phyloP scores from a whole-genome alignment of 1,140 invertebrate genomes.

The Gerris buenoi region DNA sequence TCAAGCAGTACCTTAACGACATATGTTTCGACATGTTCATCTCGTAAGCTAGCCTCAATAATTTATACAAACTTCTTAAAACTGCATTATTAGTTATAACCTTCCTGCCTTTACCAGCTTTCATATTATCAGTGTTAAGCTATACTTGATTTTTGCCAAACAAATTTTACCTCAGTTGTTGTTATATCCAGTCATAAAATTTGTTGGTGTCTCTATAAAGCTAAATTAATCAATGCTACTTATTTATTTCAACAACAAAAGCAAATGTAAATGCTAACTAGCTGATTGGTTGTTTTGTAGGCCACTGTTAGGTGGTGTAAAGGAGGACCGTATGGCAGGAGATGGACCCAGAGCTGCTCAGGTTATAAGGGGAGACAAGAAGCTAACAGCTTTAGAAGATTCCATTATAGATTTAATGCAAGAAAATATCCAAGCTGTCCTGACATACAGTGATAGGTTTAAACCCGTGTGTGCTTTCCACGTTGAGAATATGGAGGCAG shows the following conservation, averaged over 20 bases:
- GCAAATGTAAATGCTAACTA: too few relatives aligned
- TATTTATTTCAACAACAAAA: too few relatives aligned
- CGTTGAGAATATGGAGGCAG: slow-evolving; percentile 46
- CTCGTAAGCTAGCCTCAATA: too few relatives aligned
- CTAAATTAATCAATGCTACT: too few relatives aligned
- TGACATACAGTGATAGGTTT: slow-evolving; percentile 49
- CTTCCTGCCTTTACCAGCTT: too few relatives aligned
- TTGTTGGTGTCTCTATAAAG: too few relatives aligned
- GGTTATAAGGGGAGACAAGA: slow-evolving; percentile 46
- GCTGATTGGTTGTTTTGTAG: slow-evolving; percentile 46
- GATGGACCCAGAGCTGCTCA: slow-evolving; percentile 43
- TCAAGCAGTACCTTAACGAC: slow-evolving; percentile 2
- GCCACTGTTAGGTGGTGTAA: slow-evolving; percentile 55
- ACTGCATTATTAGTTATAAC: too few relatives aligned
- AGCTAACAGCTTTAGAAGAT: slow-evolving; percentile 36
- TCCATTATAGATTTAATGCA: slow-evolving; percentile 38
- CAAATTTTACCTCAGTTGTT: too few relatives aligned
- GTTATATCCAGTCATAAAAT: too few relatives aligned
- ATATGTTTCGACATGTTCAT: background rate
- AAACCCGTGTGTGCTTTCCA: slow-evolving; percentile 47
- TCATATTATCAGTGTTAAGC: too few relatives aligned
- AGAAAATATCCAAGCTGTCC: slow-evolving; percentile 42
- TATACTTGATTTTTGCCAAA: too few relatives aligned
- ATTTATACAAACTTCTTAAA: too few relatives aligned
- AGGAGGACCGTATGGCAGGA: slow-evolving; percentile 47